phyloP scores from a whole-genome alignment of 2,797 vertebrate species.

The Antennarius maculatus region DNA sequence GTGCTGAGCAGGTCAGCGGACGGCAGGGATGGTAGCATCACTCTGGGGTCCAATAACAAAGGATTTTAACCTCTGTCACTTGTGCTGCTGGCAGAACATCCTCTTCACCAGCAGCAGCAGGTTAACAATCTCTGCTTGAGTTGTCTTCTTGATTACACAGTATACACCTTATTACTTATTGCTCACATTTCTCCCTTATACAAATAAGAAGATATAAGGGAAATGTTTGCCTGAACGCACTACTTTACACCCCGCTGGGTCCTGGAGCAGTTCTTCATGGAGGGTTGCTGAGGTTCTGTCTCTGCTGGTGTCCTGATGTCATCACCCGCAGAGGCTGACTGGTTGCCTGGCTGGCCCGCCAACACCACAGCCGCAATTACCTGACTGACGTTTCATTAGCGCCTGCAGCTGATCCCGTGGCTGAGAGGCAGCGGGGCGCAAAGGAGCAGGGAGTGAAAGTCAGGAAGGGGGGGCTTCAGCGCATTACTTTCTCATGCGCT shows the following conservation, averaged over 20 bases:
- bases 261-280: constrained; percentile 59
- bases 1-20: constrained; percentile 70
- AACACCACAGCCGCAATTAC: constrained; percentile 82
- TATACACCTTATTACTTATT: constrained; percentile 21
- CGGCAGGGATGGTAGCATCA: constrained; percentile 71
- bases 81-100: constrained; percentile 52
- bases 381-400: constrained; percentile 86
- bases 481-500: constrained; percentile 75
- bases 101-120: constrained; percentile 33
- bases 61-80: constrained; percentile 74
- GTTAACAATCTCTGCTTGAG: constrained; percentile 55
- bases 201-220: constrained; percentile 49
- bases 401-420: constrained; percentile 83
- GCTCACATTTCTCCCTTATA: constrained; percentile 41
- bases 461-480: constrained; percentile 51
- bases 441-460: constrained; percentile 65
- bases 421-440: constrained; percentile 78
- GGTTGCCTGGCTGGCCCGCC: constrained; percentile 74
- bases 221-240: constrained; percentile 67
- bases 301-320: constrained; percentile 67
- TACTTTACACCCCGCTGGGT: constrained; percentile 64
- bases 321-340: constrained; percentile 73
- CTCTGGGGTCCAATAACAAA: constrained; percentile 79
- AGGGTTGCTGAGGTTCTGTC: constrained; percentile 61
- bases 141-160: constrained; percentile 47